These are phyloP conservation scores for Netelia virgata DNA, from an alignment of 2,888 invertebrate genomes.

Conservation along the genomic window DNA sequence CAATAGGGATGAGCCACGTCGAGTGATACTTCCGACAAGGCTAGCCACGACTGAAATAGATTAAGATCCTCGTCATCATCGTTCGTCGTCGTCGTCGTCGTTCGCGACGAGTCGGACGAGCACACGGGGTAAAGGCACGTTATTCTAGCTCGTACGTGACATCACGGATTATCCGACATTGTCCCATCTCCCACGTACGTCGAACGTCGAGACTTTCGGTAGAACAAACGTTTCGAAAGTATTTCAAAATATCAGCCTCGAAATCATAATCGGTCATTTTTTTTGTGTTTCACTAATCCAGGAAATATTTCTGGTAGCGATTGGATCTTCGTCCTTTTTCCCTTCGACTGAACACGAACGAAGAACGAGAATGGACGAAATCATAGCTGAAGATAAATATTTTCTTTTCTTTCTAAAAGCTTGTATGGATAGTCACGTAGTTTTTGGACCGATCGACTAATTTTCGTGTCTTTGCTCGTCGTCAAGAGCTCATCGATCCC, in stretches of 20 bases:
- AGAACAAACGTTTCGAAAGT: not conserved
- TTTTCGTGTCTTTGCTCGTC: constrained; percentile 49
- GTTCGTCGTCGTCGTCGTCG: constrained; percentile 55
- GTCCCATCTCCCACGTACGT: constrained; percentile 44
- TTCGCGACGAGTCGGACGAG: constrained; percentile 46
- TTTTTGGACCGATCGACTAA: constrained; percentile 41
- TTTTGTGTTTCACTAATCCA: too few relatives aligned
- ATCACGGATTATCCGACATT: constrained; percentile 59
- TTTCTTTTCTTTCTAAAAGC: constrained; percentile 4
- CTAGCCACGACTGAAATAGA: constrained; percentile 78
- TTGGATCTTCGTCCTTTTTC: too few relatives aligned
- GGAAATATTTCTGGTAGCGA: too few relatives aligned
- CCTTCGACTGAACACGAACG: too few relatives aligned
- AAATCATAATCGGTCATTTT: too few relatives aligned
- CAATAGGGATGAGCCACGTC: constrained; percentile 73
- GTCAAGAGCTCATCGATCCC: constrained; percentile 60
- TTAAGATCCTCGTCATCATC: constrained; percentile 72
- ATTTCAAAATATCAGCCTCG: too few relatives aligned
- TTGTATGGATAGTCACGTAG: constrained; percentile 47
- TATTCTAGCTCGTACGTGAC: constrained; percentile 59
- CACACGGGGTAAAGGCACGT: constrained; percentile 62
- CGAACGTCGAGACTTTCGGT: constrained; percentile 16
- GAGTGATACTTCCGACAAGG: constrained; percentile 80
- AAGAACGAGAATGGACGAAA: too few relatives aligned
- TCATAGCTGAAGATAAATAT: too few relatives aligned